These are phyloP conservation scores for Drosophila gunungcola DNA, from an alignment of 1,140 invertebrate genomes.

Conservation along the genomic window DNA sequence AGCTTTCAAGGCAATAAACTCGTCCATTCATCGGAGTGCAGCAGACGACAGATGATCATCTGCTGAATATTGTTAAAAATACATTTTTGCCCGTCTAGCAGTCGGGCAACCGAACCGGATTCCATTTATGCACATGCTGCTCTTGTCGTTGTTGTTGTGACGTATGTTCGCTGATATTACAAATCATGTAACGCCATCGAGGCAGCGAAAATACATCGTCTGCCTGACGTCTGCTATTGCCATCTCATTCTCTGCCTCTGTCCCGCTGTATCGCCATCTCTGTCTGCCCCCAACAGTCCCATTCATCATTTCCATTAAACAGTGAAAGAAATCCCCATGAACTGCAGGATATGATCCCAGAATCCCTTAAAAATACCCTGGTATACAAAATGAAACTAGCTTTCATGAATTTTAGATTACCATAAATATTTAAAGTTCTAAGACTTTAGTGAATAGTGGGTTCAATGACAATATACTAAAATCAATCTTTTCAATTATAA, in stretches of 20 bases:
- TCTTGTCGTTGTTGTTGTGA: conserved; percentile 34
- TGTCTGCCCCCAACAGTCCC: conserved; percentile 24
- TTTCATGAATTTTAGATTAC: too few relatives aligned
- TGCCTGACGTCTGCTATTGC: conserved; percentile 69
- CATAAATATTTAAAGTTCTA: too few relatives aligned
- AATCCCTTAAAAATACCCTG: background rate
- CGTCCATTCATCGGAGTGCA: conserved; percentile 47
- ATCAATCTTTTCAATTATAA: too few relatives aligned
- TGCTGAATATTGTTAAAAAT: conserved; percentile 76
- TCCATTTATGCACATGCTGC: conserved; percentile 51
- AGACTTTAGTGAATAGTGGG: too few relatives aligned
- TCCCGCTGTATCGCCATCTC: conserved; percentile 16
- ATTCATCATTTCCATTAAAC: conserved; percentile 65
- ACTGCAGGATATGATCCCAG: too few relatives aligned
- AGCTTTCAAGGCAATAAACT: conserved; percentile 65
- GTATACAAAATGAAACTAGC: background rate
- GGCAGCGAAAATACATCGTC: conserved; percentile 50
- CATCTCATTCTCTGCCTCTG: conserved; percentile 3
- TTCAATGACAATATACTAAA: too few relatives aligned
- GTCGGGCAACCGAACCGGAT: conserved; percentile 63
- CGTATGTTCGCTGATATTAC: conserved; percentile 77
- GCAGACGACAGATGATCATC: conserved; percentile 75
- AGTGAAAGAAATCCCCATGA: background rate
- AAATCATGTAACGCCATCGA: conserved; percentile 77
- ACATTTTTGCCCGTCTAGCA: conserved; percentile 46